Conservation (phyloP, 1,140 invertebrate genomes). For the Macrotrachela quadricornifera region DNA sequence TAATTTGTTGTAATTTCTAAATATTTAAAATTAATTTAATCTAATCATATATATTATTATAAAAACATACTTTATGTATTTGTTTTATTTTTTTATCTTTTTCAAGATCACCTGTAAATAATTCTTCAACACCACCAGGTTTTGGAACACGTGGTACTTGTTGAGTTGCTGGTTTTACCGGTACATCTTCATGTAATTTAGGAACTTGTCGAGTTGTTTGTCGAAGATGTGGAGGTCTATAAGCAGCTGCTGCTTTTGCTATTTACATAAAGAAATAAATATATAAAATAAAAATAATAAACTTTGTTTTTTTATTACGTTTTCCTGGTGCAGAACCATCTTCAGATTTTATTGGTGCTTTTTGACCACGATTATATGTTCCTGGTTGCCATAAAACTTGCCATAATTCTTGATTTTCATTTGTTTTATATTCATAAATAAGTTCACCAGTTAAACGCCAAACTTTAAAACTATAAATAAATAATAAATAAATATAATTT, state of each 20-base stretch:
- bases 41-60: not conserved
- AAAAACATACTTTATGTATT: constrained; percentile 1
- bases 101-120: no score
- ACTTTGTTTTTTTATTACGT: not conserved
- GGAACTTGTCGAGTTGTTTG: not conserved
- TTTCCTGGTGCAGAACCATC: not conserved
- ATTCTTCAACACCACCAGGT: no score
- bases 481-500: not conserved
- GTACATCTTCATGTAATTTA: constrained; percentile 6
- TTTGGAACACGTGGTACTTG: not conserved
- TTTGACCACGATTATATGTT: constrained; percentile 19
- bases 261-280: not conserved
- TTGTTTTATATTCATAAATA: constrained; percentile 43
- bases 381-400: constrained; percentile 54
- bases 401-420: constrained; percentile 55
- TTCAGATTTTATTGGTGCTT: not conserved
- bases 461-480: constrained; percentile 46
- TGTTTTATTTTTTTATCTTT: not conserved
- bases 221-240: constrained; percentile 7
- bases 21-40: not conserved
- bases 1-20: constrained; percentile 6
- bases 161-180: constrained; percentile 1
- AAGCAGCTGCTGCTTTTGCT: constrained; percentile 2
- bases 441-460: constrained; percentile 69
- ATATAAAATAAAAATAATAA: not conserved